phyloP scores from a whole-genome alignment of 2,888 invertebrate species.

The Galeruca laticollis region DNA sequence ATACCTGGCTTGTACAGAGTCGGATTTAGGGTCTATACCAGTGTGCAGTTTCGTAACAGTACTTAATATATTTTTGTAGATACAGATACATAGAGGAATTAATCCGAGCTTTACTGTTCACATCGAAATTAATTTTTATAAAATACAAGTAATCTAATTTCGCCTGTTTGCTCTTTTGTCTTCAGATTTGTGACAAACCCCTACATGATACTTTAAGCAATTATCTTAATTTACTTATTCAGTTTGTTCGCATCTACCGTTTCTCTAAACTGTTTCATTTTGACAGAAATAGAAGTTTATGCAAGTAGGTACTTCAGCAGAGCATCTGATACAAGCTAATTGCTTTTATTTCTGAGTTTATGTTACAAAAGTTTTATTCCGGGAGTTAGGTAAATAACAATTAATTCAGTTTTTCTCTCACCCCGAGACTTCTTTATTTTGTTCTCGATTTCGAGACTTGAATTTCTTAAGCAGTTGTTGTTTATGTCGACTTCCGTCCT shows the following conservation, averaged over 20 bases:
- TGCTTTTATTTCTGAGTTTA: constrained; percentile 36
- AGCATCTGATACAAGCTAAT: constrained; percentile 37
- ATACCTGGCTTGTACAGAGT: too few species aligned
- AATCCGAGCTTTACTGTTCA: too few species aligned
- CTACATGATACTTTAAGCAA: constrained; percentile 21
- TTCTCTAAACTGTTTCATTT: constrained; percentile 35
- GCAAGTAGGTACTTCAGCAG: constrained; percentile 23
- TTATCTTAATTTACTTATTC: constrained; percentile 31
- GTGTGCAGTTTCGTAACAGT: too few species aligned
- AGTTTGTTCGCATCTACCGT: constrained; percentile 16
- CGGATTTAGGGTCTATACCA: too few species aligned
- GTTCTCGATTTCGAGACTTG: not conserved
- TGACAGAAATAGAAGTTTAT: constrained; percentile 29
- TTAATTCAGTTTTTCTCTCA: constrained; percentile 25
- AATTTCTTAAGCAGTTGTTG: not conserved
- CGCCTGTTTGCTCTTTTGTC: constrained; percentile 3
- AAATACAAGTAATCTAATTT: not conserved
- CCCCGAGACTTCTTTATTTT: not conserved
- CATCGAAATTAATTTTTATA: too few species aligned
- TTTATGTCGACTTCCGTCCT: not conserved
- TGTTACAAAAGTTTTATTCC: constrained; percentile 24
- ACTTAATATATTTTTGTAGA: too few species aligned
- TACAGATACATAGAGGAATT: too few species aligned
- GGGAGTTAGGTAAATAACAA: constrained; percentile 31
- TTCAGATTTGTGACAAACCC: not conserved